A percentile compares a stretch with the other conserved stretches of the same genome.
These are phyloP conservation scores for Ganaspis sp. DNA, from an alignment of 1,140 invertebrate species.

Conservation along the genomic window DNA sequence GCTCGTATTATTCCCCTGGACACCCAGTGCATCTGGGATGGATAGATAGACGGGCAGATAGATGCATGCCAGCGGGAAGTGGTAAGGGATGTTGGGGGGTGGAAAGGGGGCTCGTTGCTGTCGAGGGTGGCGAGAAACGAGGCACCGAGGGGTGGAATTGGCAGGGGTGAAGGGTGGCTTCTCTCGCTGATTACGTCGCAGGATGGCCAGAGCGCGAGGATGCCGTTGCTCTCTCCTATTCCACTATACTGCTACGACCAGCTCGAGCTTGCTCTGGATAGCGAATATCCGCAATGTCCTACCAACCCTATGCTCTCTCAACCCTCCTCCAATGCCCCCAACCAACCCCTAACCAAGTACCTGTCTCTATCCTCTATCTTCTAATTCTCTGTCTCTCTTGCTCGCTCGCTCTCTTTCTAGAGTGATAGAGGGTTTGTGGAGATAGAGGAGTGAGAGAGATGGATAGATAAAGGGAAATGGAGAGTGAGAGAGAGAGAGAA, in stretches of 20 bases:
- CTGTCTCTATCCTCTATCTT: slow-evolving; percentile 36
- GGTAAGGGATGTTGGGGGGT: slow-evolving; percentile 50
- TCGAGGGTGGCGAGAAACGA: slow-evolving; percentile 34
- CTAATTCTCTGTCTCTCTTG: neutral
- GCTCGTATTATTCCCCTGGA: slow-evolving; percentile 59
- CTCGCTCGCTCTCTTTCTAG: slow-evolving; percentile 1
- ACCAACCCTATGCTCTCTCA: slow-evolving; percentile 62
- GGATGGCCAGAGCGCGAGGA: slow-evolving; percentile 71
- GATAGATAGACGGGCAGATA: slow-evolving; percentile 65
- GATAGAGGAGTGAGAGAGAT: neutral
- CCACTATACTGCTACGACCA: slow-evolving; percentile 54
- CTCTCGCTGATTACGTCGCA: slow-evolving; percentile 77
- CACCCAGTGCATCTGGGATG: slow-evolving; percentile 66
- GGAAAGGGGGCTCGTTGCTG: slow-evolving; percentile 45
- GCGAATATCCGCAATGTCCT: slow-evolving; percentile 75
- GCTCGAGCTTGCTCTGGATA: slow-evolving; percentile 62
- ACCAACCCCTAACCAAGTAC: slow-evolving; percentile 34
- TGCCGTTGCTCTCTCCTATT: slow-evolving; percentile 50
- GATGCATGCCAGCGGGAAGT: slow-evolving; percentile 60
- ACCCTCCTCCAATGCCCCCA: slow-evolving; percentile 30
- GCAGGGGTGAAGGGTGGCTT: slow-evolving; percentile 58
- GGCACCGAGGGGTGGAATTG: slow-evolving; percentile 38
- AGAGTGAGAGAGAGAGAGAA: too few species aligned
- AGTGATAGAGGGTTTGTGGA: neutral
- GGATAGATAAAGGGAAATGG: too few species aligned